Percentiles rank a stretch among this genome's conserved stretches.
These are phyloP conservation scores for Burhinus bistriatus DNA, from an alignment of 2,113 vertebrate species.

Conservation along the genomic window DNA sequence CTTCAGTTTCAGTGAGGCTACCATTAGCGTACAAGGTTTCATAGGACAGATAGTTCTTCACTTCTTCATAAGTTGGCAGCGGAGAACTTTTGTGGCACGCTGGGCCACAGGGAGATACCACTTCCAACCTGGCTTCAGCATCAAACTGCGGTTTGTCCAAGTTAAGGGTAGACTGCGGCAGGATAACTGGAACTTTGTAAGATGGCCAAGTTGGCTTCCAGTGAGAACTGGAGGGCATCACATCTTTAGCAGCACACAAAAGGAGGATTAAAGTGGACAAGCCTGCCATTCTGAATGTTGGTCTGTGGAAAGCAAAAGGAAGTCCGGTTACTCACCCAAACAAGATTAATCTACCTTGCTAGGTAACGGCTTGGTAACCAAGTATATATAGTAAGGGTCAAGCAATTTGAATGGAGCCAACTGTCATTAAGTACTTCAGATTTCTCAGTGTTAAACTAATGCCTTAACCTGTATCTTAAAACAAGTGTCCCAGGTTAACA, in stretches of 20 bases:
- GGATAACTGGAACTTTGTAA: conserved; percentile 87
- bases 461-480: background rate
- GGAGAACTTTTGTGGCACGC: conserved; percentile 87
- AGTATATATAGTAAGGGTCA: background rate
- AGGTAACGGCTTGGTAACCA: background rate
- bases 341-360: background rate
- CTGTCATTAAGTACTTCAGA: background rate
- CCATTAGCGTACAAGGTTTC: conserved; percentile 90
- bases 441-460: background rate
- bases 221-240: conserved; percentile 41
- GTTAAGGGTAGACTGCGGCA: conserved; percentile 82
- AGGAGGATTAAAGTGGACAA: conserved; percentile 73
- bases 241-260: conserved; percentile 66
- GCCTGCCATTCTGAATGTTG: conserved; percentile 64
- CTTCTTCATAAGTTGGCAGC: conserved; percentile 83
- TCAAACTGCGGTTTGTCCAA: conserved; percentile 83
- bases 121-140: conserved; percentile 82
- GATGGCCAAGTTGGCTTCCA: conserved; percentile 86
- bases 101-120: conserved; percentile 84
- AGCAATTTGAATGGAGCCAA: background rate
- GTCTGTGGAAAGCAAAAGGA: conserved; percentile 67
- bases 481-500: background rate
- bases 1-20: conserved; percentile 85
- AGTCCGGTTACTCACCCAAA: conserved; percentile 43
- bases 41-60: conserved; percentile 84